Base-by-base conservation (phyloP, 1,140 invertebrate genomes). In the Chelonus insularis region DNA sequence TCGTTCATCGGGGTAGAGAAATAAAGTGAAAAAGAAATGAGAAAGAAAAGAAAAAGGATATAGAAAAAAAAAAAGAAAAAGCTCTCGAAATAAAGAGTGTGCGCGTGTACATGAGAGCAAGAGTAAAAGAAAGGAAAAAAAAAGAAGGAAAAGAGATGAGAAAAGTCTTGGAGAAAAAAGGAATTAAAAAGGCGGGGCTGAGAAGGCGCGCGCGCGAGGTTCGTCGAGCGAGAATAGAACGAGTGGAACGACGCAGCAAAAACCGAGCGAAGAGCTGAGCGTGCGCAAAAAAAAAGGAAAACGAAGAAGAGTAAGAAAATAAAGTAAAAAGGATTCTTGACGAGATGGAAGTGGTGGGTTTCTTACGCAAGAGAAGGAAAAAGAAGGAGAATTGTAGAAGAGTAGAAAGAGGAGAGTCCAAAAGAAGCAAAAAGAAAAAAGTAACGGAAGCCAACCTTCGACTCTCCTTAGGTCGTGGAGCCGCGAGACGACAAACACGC, bases 161-260 rank as follows among this genome's bases (percentile, higher is more conserved):
- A 23, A 32, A 14, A 55, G 45, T n/a, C 51, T 32, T 34, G n/a
- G 43, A 36, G 25, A 34, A 36, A 58, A 48, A 55, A 37, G 52
- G 36, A 55, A 55, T 39, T 55, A 39, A 55, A 39, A 39, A 39
- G 34, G 52, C 52, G 52, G 52, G 36, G 52, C 52, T 55, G 34
- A 52, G 23, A 29, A 18, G 16, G 14, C 4, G 50, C 25, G 50
- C 25, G 29, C n/a, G 50, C 50, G 12, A 16, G 50, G 18, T 23
- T 52, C 36, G 14, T 23, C 34, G 36, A 39, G 52, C 16, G 52
- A 39, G 52, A 29, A 29, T 29, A 29, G 25, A 39, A 39, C 34
- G 52, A 55, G 50, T 52, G 25, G 34, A 55, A 55, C 52, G 36
- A 32, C 52, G 36, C 52, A 16, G 52, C 18, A 55, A 55, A 55